Evolutionary conservation across 2,888 invertebrate genomes (phyloP).

Genomic region (Mamestra brassicae): DNA sequence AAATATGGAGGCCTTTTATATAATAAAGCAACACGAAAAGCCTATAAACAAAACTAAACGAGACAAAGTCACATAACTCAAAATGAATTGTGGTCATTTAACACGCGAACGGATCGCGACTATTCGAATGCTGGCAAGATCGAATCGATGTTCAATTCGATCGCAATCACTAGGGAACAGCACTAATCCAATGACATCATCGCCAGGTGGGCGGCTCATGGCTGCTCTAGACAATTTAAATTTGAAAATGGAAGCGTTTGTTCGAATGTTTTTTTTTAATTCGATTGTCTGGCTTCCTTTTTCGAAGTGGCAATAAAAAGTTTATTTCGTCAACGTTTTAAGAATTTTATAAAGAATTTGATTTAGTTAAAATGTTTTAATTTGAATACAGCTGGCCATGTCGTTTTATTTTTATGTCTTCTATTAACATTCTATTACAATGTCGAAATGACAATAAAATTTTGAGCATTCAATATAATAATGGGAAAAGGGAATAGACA

Average conservation of each 20-base stretch:
- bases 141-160: constrained; percentile 77
- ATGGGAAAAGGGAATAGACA: background rate
- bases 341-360: constrained; percentile 28
- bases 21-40: constrained; percentile 79
- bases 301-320: constrained; percentile 60
- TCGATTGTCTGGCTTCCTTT: constrained; percentile 66
- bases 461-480: constrained; percentile 28
- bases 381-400: constrained; percentile 42
- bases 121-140: constrained; percentile 67
- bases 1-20: constrained; percentile 74
- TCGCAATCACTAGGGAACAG: constrained; percentile 72
- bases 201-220: constrained; percentile 71
- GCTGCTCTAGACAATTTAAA: constrained; percentile 71
- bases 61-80: constrained; percentile 86
- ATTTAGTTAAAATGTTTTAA: constrained; percentile 53
- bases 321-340: constrained; percentile 43
- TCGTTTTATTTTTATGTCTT: constrained; percentile 29
- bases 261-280: constrained; percentile 59
- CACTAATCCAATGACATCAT: constrained; percentile 79
- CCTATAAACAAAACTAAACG: constrained; percentile 86
- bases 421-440: constrained; percentile 31
- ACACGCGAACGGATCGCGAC: constrained; percentile 82
- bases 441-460: constrained; percentile 24
- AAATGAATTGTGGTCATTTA: constrained; percentile 84
- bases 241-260: constrained; percentile 69